These are phyloP conservation scores for Caerostris extrusa DNA, from an alignment of 1,140 invertebrate genomes.

Conservation along the genomic window DNA sequence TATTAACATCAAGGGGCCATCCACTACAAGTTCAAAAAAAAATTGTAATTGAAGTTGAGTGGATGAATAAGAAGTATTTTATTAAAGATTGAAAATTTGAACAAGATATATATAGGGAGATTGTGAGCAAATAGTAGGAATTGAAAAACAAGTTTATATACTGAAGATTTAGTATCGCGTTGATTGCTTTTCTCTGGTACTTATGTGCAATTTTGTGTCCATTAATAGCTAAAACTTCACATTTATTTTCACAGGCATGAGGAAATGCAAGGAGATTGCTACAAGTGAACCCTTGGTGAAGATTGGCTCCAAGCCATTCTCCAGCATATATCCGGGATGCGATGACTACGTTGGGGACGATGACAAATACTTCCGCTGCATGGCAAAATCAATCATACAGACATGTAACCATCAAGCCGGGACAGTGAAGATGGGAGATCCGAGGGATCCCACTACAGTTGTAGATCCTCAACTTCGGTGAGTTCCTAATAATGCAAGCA, in stretches of 20 bases:
- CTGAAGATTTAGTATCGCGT: no score
- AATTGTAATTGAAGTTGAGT: no score
- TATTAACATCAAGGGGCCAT: no score
- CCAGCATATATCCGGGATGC: conserved; percentile 88
- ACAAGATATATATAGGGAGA: no score
- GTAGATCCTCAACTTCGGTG: conserved; percentile 88
- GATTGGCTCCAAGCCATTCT: conserved; percentile 89
- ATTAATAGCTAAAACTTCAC: no score
- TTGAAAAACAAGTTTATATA: no score
- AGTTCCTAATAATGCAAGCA: neutral
- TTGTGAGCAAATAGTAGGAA: no score
- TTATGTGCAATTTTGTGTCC: no score
- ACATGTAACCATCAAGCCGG: conserved; percentile 87
- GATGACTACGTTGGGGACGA: conserved; percentile 87
- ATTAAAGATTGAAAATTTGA: no score
- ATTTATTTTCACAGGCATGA: conserved; percentile 43
- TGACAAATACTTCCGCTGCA: conserved; percentile 92
- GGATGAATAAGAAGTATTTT: no score
- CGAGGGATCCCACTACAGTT: conserved; percentile 88
- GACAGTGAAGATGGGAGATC: conserved; percentile 91
- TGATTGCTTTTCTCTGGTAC: neutral
- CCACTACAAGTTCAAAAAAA: no score
- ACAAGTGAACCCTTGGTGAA: conserved; percentile 72
- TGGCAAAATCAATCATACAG: conserved; percentile 91
- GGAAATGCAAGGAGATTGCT: conserved; percentile 42